phyloP scores from a whole-genome alignment of 2,888 invertebrate genomes.

The Trachelus stipa region DNA sequence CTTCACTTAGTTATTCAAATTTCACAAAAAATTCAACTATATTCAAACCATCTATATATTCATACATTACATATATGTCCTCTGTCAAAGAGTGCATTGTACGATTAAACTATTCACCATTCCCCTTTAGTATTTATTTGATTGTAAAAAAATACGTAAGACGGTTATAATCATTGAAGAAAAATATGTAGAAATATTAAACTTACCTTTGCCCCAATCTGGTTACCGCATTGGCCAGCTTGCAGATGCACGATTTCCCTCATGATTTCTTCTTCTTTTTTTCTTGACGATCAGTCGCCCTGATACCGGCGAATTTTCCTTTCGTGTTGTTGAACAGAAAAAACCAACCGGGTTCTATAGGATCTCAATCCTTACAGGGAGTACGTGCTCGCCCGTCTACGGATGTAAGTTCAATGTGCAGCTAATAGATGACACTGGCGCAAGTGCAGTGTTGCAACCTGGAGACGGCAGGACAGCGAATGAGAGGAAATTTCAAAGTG shows the following conservation, averaged over 20 bases:
- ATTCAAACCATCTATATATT: not conserved
- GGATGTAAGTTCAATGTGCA: not conserved
- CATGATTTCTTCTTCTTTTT: conserved; percentile 68
- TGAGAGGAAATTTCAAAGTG: not conserved
- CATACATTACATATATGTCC: not conserved
- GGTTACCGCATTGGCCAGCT: conserved; percentile 81
- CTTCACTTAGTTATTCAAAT: not conserved
- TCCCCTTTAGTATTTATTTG: not conserved
- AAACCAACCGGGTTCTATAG: not conserved
- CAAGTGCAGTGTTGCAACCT: not conserved
- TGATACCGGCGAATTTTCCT: not conserved
- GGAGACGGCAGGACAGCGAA: not conserved
- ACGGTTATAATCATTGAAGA: not conserved
- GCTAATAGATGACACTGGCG: not conserved
- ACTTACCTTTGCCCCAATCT: conserved; percentile 90
- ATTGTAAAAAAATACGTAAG: not conserved
- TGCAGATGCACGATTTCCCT: conserved; percentile 94
- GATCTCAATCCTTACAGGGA: not conserved
- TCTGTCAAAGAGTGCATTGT: not conserved
- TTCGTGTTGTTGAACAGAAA: not conserved
- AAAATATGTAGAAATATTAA: not conserved
- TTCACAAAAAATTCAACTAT: not conserved
- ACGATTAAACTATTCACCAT: not conserved
- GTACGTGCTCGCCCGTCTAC: not conserved
- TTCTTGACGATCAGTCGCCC: not conserved